phyloP scores from a whole-genome alignment of 1,140 invertebrate genomes.

The Drosophila punjabiensis region DNA sequence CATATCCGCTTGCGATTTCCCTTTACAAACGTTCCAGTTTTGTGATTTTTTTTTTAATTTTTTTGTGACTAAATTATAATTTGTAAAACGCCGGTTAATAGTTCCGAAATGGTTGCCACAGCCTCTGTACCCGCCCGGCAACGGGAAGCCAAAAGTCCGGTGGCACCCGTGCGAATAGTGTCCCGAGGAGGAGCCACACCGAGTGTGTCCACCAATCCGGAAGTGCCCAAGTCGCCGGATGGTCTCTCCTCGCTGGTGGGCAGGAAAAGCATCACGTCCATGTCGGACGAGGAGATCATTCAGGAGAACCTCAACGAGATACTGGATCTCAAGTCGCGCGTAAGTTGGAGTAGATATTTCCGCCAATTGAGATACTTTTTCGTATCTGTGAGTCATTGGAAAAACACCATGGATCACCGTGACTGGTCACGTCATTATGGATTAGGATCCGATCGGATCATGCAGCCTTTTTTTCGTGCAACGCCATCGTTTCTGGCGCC shows the following conservation, averaged over 20 bases:
- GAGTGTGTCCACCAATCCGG: not conserved
- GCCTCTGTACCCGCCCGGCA: not conserved
- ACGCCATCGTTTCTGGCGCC: conserved; percentile 59
- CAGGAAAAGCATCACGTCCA: conserved; percentile 64
- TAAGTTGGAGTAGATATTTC: conserved; percentile 18
- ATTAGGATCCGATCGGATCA: conserved; percentile 1
- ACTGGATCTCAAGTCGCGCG: conserved; percentile 69
- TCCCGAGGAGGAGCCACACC: not conserved
- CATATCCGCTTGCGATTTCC: conserved; percentile 8
- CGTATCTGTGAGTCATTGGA: conserved; percentile 17
- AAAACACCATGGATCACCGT: conserved; percentile 27
- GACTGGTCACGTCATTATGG: conserved; percentile 27
- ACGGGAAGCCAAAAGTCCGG: conserved; percentile 12
- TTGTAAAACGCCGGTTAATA: not conserved
- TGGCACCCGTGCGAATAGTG: not conserved
- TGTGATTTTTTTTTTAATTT: not conserved
- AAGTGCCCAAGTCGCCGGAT: conserved; percentile 50
- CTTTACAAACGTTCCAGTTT: conserved; percentile 4
- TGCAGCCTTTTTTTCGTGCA: conserved; percentile 24
- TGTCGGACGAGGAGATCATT: conserved; percentile 77
- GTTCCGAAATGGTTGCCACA: conserved; percentile 3
- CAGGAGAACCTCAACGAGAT: conserved; percentile 74
- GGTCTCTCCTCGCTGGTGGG: conserved; percentile 28
- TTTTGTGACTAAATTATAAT: not conserved
- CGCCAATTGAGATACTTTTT: not conserved